A percentile compares a stretch with the other conserved stretches of the same genome.
Evolutionary conservation across 2,797 vertebrate species (phyloP).

Genomic region (Notoglanidium macrostoma): DNA sequence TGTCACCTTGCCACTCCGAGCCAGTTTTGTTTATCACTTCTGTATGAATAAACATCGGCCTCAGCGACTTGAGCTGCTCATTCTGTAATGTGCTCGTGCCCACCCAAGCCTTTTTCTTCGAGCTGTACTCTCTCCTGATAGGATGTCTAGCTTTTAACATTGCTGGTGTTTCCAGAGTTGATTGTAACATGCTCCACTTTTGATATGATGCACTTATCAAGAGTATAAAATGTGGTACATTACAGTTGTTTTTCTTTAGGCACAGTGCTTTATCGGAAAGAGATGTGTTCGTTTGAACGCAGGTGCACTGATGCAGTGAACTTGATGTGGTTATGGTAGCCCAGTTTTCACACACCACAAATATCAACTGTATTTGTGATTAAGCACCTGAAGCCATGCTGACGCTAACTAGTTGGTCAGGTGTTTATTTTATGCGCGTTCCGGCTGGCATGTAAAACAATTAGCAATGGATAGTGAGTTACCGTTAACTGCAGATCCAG

Average conservation of each 20-base stretch:
- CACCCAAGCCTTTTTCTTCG: background rate
- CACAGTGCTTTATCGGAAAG: background rate
- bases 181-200: background rate
- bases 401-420: background rate
- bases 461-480: background rate
- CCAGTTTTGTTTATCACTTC: background rate
- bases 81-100: background rate
- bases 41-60: background rate
- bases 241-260: background rate
- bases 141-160: background rate
- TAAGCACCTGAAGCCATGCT: background rate
- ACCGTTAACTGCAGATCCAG: too few relatives aligned
- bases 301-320: background rate
- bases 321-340: slow-evolving; percentile 14
- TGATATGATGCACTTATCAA: background rate
- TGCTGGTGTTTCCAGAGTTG: background rate
- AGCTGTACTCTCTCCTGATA: background rate
- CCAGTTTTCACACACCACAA: background rate
- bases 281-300: background rate
- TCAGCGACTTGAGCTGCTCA: background rate
- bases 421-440: background rate
- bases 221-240: background rate
- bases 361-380: background rate
- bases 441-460: background rate
- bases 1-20: background rate